Evolutionary conservation across 2,888 invertebrate species (phyloP), one percentile per base, ranked within the genome.

Genomic region (Drosophila quinaria): DNA sequence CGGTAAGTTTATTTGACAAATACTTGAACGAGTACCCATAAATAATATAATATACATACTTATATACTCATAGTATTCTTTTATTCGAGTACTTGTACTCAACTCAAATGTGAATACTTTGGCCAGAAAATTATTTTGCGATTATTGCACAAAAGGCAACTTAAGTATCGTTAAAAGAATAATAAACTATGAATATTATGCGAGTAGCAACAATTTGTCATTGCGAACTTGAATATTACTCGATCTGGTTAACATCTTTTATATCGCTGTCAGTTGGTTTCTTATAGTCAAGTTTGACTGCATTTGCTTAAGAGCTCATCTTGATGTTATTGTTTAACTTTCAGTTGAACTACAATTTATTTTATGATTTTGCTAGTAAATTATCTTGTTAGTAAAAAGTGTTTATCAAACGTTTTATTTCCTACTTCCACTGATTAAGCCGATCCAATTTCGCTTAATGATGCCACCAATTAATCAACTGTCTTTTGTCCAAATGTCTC

Each of bases 1-100:
- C 47, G 80, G 80, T 77, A 67, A 79, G 77, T 70, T 62, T 41
- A 35, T 59, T 68, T 68, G 61, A 61, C 63, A 75, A 72, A 63
- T 72, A 62, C 51, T 35, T 9, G 54, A 42, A 33, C 52, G 37
- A 42, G 37, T 47, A 11, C 52, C 37, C 61, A 65, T 71, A 66
- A 74, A 59, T 78, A 71, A 61, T 50, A 56, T 35, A 60, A 33
- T 8, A 50, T 50, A 13, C 19, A 50, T 19, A 50, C 19, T 2
- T 19, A 13, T 35, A n/a, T n/a, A 8, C 35, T 19, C 35, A 11
- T 19, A 19, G 29, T 33, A 49, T 33, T 33, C 31, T 11, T 33
- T 51, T 25, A 15, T 31, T 11, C 42, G 25, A 64, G 47, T 50
- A 44, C 50, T 19, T 13, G 8, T 42, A 63, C 39, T 46, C 22